These are phyloP conservation scores for Zonitis immaculata DNA, from an alignment of 2,888 invertebrate genomes.

Conservation along the genomic window DNA sequence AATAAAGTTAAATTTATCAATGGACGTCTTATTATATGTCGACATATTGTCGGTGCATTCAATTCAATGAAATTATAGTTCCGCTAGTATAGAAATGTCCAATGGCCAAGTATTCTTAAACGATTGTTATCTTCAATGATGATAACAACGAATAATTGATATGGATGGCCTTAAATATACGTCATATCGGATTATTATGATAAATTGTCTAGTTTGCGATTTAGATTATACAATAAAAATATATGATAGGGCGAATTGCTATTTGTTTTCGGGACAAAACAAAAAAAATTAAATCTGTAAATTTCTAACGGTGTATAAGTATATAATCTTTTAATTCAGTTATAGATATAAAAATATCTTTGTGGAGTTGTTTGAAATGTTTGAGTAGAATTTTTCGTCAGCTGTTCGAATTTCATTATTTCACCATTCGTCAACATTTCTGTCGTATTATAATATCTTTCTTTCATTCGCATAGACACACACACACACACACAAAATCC, in stretches of 20 bases:
- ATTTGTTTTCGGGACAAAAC: too few relatives aligned
- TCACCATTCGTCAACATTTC: constrained; percentile 2
- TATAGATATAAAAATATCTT: constrained; percentile 24
- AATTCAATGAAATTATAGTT: background rate
- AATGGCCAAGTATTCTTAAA: background rate
- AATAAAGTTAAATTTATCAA: background rate
- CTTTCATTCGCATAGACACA: too few relatives aligned
- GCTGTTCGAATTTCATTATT: constrained; percentile 19
- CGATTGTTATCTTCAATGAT: background rate
- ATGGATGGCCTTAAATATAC: background rate
- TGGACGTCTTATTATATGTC: too few relatives aligned
- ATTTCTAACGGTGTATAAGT: too few relatives aligned
- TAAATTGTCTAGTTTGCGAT: background rate
- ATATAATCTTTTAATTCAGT: constrained; percentile 25
- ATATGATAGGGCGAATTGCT: too few relatives aligned
- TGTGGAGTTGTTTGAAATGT: constrained; percentile 21
- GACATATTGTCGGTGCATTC: background rate
- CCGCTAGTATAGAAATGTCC: background rate
- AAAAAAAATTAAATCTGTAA: too few relatives aligned
- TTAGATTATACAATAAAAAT: background rate
- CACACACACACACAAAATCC: too few relatives aligned
- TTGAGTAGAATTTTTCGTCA: constrained; percentile 19
- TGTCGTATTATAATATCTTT: background rate
- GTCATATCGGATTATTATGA: background rate
- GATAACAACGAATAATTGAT: background rate